phyloP scores from a whole-genome alignment of 2,113 vertebrate genomes.

The Rattus norvegicus region GRCr8 NC_086039.1:59904001-59904500 shows the following conservation, averaged over 20 bases:
- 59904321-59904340: background rate
- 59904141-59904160: background rate
- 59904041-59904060: background rate
- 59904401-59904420: no score
- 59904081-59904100: background rate
- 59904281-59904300: background rate
- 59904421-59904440: no score
- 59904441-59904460: background rate
- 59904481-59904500: background rate
- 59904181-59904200: fast-evolving
- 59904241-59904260: background rate
- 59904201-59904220: background rate
- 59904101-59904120: no score
- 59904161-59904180: fast-evolving
- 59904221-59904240: background rate
- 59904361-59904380: background rate
- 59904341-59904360: background rate
- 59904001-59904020: background rate
- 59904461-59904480: background rate
- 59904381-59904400: background rate
- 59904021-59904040: background rate
- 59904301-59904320: background rate
- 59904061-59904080: background rate
- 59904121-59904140: background rate
- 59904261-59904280: background rate